Evolutionary conservation across 2,113 vertebrate genomes (phyloP).

Genomic region (Microtus montanus): DNA sequence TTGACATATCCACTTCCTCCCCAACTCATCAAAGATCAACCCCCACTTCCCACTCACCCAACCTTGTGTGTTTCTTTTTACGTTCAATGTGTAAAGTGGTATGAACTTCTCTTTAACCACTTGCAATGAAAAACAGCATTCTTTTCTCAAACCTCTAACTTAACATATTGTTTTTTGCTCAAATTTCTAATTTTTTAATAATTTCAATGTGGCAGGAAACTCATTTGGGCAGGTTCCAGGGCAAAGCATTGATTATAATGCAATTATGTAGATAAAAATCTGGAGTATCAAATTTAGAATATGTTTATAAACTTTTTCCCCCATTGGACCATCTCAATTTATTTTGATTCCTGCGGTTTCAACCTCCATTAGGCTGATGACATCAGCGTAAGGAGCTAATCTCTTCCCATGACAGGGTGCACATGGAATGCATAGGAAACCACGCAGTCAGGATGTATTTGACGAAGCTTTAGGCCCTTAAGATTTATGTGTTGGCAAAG

Average conservation of each 20-base stretch:
- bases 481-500: neutral
- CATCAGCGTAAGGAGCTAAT: constrained; percentile 27
- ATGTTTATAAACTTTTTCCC: constrained; percentile 42
- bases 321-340: constrained; percentile 42
- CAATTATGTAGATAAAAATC: constrained; percentile 52
- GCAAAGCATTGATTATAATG: constrained; percentile 28
- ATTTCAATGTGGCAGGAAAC: neutral
- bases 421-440: constrained; percentile 41
- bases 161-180: neutral
- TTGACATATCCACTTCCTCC: neutral
- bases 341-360: constrained; percentile 42
- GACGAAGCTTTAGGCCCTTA: neutral
- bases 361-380: constrained; percentile 47
- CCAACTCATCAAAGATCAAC: neutral
- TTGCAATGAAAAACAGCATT: neutral
- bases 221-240: neutral
- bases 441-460: constrained; percentile 13
- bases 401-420: constrained; percentile 27
- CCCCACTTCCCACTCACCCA: too few relatives aligned
- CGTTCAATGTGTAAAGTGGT: constrained; percentile 18
- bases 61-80: neutral
- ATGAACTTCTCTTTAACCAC: neutral
- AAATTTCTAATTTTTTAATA: neutral
- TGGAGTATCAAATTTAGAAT: constrained; percentile 60
- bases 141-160: neutral